Base-by-base conservation (phyloP, 1,140 invertebrate genomes). In the Camponotus vicinus region DNA sequence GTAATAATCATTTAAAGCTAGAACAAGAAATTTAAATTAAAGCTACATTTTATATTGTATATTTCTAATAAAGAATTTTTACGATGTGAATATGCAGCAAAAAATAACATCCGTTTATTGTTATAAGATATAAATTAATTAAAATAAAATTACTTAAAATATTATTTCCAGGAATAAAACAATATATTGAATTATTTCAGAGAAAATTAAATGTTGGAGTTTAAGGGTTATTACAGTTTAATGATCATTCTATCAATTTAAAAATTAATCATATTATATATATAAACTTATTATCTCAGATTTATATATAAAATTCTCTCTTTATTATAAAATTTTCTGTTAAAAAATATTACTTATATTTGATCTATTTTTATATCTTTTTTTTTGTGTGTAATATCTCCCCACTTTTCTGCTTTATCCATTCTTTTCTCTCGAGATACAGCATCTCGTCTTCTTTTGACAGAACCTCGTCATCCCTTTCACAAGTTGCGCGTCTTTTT, bases 401-500 rank as follows among this genome's bases (percentile, higher is more conserved):
- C 15, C 5, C 42, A 18, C 15, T 80, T 69, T 42, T 15, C 15
- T 42, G 13, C 37, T 32, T 52, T 9, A 70, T 32, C 5, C 66
- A 45, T 15, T 69, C 3, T 69, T 69, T 11, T 37, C n/a, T 7
- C 0, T 32, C 18, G 8, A n/a, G 6, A 15, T 13, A 15, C 27
- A 55, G 32, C 32, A 27, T 64, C 86, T 75, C 45, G 34, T 88
- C 71, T 88, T 57, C 73, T 80, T 66, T 45, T 42, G 27, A 77
- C 52, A 88, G 37, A 32, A 42, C 49, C 42, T 73, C 75, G 42
- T 69, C 73, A 63, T 66, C 84, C 70, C 71, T 66, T 78, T 77
- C 64, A 69, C 40, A 77, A 83, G 85, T 63, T 59, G 76, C 77
- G 57, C 83, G 79, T 18, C 64, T 71, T 75, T 59, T 75, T 73